These are phyloP conservation scores for Xyliphius kryptos DNA, from an alignment of 2,113 vertebrate genomes.

Conservation along the genomic window DNA sequence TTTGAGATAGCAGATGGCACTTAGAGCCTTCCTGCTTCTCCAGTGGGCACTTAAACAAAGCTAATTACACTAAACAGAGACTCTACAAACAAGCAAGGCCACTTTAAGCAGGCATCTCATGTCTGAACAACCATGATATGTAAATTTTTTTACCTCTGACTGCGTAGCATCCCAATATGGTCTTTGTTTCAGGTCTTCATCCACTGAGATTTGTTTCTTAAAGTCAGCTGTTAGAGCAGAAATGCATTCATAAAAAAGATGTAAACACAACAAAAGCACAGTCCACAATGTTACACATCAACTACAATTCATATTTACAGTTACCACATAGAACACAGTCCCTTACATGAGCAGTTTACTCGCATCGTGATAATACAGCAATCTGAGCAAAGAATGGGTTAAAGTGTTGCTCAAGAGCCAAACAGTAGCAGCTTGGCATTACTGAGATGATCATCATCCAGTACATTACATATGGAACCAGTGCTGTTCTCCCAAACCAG, in stretches of 20 bases:
- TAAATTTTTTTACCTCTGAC: not conserved
- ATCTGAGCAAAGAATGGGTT: too few species aligned
- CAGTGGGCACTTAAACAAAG: not conserved
- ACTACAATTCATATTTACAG: too few species aligned
- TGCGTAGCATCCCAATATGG: not conserved
- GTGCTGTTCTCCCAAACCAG: too few species aligned
- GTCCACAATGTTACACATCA: too few species aligned
- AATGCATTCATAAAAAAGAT: not conserved
- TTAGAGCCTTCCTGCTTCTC: slow-evolving; percentile 12
- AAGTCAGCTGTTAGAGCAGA: not conserved
- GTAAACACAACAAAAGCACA: not conserved
- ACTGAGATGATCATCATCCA: too few species aligned
- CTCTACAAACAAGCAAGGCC: not conserved
- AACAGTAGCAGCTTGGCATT: too few species aligned
- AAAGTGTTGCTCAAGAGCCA: too few species aligned
- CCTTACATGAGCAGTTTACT: too few species aligned
- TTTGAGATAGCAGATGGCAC: slow-evolving; percentile 22
- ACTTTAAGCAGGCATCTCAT: not conserved
- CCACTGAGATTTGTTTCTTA: not conserved
- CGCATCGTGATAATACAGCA: too few species aligned
- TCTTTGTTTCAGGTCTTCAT: not conserved
- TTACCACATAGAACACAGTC: too few species aligned
- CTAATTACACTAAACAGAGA: slow-evolving; percentile 4
- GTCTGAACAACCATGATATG: not conserved
- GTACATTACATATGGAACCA: too few species aligned